Evolutionary conservation across 2,888 invertebrate genomes (phyloP).

Genomic region (Caenorhabditis doughertyi): DNA sequence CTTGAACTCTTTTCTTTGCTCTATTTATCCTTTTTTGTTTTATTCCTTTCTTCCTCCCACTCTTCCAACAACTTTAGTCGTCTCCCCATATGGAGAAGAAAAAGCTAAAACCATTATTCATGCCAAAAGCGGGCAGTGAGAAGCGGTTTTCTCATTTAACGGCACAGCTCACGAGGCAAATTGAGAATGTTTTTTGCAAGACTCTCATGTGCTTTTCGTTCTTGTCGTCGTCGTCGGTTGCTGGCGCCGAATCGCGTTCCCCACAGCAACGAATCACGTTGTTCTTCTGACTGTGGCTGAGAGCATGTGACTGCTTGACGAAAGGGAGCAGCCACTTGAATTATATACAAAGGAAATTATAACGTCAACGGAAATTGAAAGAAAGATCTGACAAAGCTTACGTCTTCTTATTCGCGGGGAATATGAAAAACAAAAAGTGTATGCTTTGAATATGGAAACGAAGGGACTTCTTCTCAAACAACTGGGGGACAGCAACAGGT

Average conservation of each 20-base stretch:
- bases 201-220: constrained; percentile 3
- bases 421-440: constrained; percentile 1
- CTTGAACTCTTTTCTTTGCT: not conserved
- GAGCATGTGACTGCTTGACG: constrained; percentile 32
- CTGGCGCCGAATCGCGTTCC: constrained; percentile 36
- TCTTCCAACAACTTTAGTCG: not conserved
- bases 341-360: constrained; percentile 39
- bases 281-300: constrained; percentile 19
- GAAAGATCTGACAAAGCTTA: constrained; percentile 15
- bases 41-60: not conserved
- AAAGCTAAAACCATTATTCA: constrained; percentile 51
- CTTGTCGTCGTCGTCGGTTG: constrained; percentile 7
- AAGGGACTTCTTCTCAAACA: not conserved
- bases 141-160: constrained; percentile 48
- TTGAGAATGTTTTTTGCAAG: constrained; percentile 15
- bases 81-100: constrained; percentile 15
- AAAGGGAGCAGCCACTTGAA: constrained; percentile 23
- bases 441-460: not conserved
- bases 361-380: constrained; percentile 31
- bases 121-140: constrained; percentile 12
- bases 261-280: constrained; percentile 49
- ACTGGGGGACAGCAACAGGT: not conserved
- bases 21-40: not conserved
- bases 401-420: constrained; percentile 7
- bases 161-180: constrained; percentile 24